phyloP scores from a whole-genome alignment of 2,113 vertebrate species.

The Apeltes quadracus region DNA sequence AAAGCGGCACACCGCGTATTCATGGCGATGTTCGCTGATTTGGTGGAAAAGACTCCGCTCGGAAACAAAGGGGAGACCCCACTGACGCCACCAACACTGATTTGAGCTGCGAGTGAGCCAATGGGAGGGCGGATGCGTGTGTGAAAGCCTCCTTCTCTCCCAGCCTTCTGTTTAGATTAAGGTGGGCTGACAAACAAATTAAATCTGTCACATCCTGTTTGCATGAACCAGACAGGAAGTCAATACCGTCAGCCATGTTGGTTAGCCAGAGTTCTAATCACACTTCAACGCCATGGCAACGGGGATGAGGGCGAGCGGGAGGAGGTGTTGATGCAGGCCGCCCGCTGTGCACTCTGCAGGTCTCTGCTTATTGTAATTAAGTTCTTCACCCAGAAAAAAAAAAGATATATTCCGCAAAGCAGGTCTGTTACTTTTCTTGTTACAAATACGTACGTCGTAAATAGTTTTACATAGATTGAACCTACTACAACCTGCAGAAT shows the following conservation, averaged over 20 bases:
- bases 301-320: conserved; percentile 35
- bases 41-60: neutral
- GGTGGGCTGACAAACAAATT: conserved; percentile 84
- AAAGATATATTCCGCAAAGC: neutral
- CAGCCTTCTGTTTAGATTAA: conserved; percentile 83
- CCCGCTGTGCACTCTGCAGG: neutral
- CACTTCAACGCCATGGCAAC: conserved; percentile 74
- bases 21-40: neutral
- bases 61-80: neutral
- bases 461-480: neutral
- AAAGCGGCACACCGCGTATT: neutral
- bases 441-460: neutral
- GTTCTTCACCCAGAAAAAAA: neutral
- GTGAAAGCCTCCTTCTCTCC: conserved; percentile 37
- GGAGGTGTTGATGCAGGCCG: conserved; percentile 17
- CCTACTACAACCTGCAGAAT: neutral
- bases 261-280: conserved; percentile 82
- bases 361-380: neutral
- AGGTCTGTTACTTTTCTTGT: neutral
- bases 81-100: conserved; percentile 7
- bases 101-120: conserved; percentile 26
- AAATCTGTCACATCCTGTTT: conserved; percentile 84
- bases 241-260: conserved; percentile 79
- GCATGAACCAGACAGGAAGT: conserved; percentile 81
- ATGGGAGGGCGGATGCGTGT: conserved; percentile 27